Base-by-base conservation (phyloP, 2,888 invertebrate species). In the Opisthograptis luteolata region DNA sequence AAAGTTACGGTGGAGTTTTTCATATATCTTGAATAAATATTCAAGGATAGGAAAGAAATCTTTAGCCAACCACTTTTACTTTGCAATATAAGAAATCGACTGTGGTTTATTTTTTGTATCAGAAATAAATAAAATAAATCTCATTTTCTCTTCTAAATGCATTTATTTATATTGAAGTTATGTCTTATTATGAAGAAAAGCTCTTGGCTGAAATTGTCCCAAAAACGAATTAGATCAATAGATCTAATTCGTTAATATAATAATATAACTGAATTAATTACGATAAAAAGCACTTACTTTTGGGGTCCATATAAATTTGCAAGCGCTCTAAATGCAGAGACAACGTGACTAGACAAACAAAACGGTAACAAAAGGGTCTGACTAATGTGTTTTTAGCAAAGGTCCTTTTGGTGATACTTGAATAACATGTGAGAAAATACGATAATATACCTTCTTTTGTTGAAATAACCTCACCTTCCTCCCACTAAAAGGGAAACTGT, bases 291-390 rank as follows among this genome's bases (percentile, higher is more conserved):
- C 24, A 9, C 34, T 19, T 15, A 36, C 41, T 37, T 52, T 47
- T 66, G 62, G 55, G 64, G 61, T 60, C 46, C 53, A 58, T 51
- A 59, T 59, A 60, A 66, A 66, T 67, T 70, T 71, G 64, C 66
- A 68, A 20, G 32, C 37, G 19, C 68, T 76, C 78, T 79, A 73
- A 69, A 67, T 70, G 70, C 66, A 51, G 60, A 51, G 51, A 63
- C 62, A 65, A 72, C 72, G 73, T 76, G 73, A 73, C 75, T 71
- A 73, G 67, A 72, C 69, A 76, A 78, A 77, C 74, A 75, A n/a
- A 73, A 69, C 54, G 47, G 57, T 51, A 66, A 62, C 67, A 72
- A 77, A 79, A 81, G 73, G 78, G 73, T 68, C 59, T 52, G 54
- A 28, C 70, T 76, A 79, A 78, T 78, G 73, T 73, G 73, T 70